These are phyloP conservation scores for Atherinosoma microstoma DNA, from an alignment of 2,797 vertebrate species.

Conservation along the genomic window DNA sequence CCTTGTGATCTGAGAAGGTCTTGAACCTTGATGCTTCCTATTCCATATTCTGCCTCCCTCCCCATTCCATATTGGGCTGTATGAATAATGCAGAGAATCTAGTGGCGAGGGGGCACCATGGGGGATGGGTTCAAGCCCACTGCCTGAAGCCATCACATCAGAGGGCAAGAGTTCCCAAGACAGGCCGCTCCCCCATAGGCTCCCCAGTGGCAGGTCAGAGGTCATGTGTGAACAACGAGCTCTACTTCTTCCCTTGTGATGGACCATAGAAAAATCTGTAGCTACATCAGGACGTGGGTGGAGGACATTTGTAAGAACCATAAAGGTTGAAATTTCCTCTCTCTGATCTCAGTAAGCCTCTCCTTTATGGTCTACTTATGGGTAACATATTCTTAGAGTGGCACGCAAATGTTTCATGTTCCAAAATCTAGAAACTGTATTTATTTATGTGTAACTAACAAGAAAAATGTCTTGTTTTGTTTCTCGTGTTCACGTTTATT, in stretches of 20 bases:
- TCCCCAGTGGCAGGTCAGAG: slow-evolving; percentile 75
- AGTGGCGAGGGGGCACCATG: slow-evolving; percentile 79
- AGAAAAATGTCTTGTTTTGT: background rate
- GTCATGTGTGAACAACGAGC: slow-evolving; percentile 78
- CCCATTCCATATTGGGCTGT: slow-evolving; percentile 57
- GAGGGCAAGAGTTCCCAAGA: slow-evolving; percentile 79
- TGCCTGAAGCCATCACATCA: slow-evolving; percentile 86
- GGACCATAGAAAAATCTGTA: slow-evolving; percentile 75
- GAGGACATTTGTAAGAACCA: slow-evolving; percentile 79
- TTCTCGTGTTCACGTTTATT: background rate
- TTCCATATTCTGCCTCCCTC: slow-evolving; percentile 79
- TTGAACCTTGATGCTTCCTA: slow-evolving; percentile 80
- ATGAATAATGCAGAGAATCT: slow-evolving; percentile 85
- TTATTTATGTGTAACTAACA: too few species aligned
- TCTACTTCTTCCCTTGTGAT: slow-evolving; percentile 75
- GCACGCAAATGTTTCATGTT: slow-evolving; percentile 23
- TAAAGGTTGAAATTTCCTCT: slow-evolving; percentile 74
- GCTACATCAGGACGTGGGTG: slow-evolving; percentile 69
- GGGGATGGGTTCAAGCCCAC: slow-evolving; percentile 80
- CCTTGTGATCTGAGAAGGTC: slow-evolving; percentile 86
- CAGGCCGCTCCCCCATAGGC: slow-evolving; percentile 67
- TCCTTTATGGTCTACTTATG: slow-evolving; percentile 52
- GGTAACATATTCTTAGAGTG: slow-evolving; percentile 40
- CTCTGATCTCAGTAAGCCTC: slow-evolving; percentile 72
- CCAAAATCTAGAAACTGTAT: slow-evolving; percentile 3